A percentile compares a stretch with the other conserved stretches of the same genome.
Evolutionary conservation across 2,888 invertebrate species (phyloP).

Genomic region (Amiota communis): DNA sequence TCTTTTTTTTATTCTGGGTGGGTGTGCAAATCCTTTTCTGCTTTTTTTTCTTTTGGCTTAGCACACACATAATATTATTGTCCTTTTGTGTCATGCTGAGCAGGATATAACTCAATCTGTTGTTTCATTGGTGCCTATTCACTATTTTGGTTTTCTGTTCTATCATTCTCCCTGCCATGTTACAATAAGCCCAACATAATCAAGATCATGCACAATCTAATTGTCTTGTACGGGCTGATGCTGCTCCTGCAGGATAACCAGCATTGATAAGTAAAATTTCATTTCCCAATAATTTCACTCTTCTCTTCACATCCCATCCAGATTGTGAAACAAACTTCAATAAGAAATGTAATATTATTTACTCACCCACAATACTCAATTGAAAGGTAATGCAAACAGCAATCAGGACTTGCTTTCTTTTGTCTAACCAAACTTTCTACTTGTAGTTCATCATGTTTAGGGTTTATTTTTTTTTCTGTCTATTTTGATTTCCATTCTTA

Average conservation of each 20-base stretch:
- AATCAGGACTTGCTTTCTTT: conserved; percentile 58
- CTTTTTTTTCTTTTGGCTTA: neutral
- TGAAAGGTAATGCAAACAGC: conserved; percentile 52
- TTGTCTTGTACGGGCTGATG: neutral
- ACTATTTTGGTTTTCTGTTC: neutral
- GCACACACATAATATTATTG: conserved; percentile 11
- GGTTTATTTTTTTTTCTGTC: neutral
- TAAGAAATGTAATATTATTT: conserved; percentile 59
- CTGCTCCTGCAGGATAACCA: too few species aligned
- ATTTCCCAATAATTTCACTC: neutral
- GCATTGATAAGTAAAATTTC: neutral
- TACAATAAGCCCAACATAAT: conserved; percentile 8
- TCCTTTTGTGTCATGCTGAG: conserved; percentile 12
- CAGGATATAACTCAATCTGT: conserved; percentile 15
- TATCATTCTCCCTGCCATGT: too few species aligned
- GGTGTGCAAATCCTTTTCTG: conserved; percentile 19
- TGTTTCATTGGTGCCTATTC: neutral
- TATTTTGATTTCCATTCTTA: neutral
- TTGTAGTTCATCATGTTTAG: neutral
- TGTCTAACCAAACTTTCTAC: conserved; percentile 17
- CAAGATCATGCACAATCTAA: conserved; percentile 12
- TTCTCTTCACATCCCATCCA: neutral
- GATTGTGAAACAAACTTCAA: conserved; percentile 49
- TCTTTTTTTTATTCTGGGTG: neutral
- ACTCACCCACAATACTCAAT: conserved; percentile 21